phyloP scores from a whole-genome alignment of 2,888 invertebrate genomes.

The Arrhopalites spinosus region DNA sequence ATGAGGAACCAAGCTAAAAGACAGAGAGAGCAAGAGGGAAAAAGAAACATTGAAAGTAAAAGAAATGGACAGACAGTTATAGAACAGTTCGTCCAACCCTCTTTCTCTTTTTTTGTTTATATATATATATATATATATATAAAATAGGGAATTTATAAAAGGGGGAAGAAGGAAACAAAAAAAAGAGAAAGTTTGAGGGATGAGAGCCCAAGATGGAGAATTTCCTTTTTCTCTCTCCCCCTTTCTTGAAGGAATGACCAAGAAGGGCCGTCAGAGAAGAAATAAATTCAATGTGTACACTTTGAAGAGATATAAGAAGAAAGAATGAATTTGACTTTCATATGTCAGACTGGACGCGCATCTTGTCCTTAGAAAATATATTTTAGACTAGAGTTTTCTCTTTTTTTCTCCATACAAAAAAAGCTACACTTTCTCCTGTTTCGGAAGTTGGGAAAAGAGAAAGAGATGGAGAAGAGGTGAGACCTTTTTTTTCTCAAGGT shows the following conservation, averaged over 20 bases:
- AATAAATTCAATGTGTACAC: constrained; percentile 25
- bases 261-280: constrained; percentile 1
- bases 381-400: background rate
- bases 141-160: background rate
- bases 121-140: background rate
- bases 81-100: background rate
- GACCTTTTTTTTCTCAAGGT: background rate
- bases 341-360: constrained; percentile 26
- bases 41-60: background rate
- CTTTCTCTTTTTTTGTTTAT: background rate
- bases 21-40: background rate
- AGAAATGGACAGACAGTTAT: no score
- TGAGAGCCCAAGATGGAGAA: background rate
- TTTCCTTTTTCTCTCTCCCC: background rate
- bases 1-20: background rate
- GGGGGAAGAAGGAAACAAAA: background rate
- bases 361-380: constrained; percentile 14
- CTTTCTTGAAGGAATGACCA: constrained; percentile 4
- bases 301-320: constrained; percentile 19
- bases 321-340: constrained; percentile 30
- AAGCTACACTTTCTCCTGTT: background rate
- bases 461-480: background rate
- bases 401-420: background rate
- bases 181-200: constrained; percentile 6
- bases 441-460: background rate